Conservation (phyloP, 1,140 invertebrate species). For the Drosophila pectinifera region DNA sequence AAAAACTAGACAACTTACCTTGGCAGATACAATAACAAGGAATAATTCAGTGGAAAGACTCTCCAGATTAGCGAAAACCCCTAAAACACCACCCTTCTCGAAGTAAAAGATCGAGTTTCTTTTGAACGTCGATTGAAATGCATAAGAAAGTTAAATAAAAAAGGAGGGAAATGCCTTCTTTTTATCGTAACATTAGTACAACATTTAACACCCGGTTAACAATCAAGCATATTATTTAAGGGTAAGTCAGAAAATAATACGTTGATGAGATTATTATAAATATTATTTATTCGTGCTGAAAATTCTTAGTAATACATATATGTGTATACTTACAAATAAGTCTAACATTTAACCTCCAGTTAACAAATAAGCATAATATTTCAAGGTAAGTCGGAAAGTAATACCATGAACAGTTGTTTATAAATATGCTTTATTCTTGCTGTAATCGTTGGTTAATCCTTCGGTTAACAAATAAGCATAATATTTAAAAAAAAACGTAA, state of each 20-base stretch:
- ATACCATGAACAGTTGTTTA: no score
- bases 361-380: no score
- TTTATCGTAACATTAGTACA: no score
- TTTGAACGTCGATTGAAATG: background rate
- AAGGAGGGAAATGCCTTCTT: no score
- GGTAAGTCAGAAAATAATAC: background rate
- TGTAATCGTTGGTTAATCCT: no score
- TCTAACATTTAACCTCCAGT: no score
- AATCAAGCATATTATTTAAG: background rate
- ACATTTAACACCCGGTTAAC: background rate
- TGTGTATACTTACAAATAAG: no score
- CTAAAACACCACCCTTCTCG: background rate
- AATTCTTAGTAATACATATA: background rate
- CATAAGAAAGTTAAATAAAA: background rate
- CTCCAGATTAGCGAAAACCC: slow-evolving; percentile 17
- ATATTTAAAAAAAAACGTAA: no score
- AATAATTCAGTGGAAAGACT: slow-evolving; percentile 44
- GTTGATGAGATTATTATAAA: no score
- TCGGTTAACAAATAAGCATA: no score
- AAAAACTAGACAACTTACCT: slow-evolving; percentile 35
- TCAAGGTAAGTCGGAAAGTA: no score
- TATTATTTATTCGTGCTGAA: background rate
- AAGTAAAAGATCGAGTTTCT: slow-evolving; percentile 8
- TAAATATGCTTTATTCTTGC: no score
- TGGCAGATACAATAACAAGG: slow-evolving; percentile 38